These are phyloP conservation scores for Decapterus maruadsi DNA, from an alignment of 2,797 vertebrate genomes.

Conservation along the genomic window DNA sequence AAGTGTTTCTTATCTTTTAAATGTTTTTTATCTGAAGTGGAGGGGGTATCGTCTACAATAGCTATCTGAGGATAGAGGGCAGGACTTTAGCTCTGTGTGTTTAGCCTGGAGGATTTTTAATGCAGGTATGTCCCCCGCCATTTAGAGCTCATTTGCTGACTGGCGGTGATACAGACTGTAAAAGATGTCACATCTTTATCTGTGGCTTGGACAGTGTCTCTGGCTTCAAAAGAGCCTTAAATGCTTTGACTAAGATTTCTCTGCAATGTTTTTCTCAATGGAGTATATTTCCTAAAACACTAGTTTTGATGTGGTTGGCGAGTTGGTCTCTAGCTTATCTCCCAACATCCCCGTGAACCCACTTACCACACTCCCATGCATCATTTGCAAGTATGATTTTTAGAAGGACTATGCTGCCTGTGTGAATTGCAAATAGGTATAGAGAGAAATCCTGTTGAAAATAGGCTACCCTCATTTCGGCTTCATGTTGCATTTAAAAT, in stretches of 20 bases:
- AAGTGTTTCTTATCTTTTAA: constrained; percentile 5
- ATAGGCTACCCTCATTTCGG: constrained; percentile 20
- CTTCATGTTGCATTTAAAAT: constrained; percentile 35
- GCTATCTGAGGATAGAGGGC: not conserved
- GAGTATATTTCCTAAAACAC: constrained; percentile 37
- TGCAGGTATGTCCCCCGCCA: not conserved
- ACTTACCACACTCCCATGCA: constrained; percentile 56
- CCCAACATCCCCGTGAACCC: constrained; percentile 60
- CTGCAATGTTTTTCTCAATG: constrained; percentile 14
- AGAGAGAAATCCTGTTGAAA: constrained; percentile 47
- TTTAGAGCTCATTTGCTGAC: constrained; percentile 1
- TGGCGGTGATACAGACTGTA: not conserved
- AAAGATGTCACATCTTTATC: constrained; percentile 29
- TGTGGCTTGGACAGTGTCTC: not conserved
- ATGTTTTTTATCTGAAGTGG: not conserved
- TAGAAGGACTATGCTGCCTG: constrained; percentile 14
- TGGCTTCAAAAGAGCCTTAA: constrained; percentile 21
- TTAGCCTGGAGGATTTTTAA: not conserved
- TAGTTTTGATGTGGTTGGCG: constrained; percentile 47
- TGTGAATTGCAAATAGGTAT: constrained; percentile 60
- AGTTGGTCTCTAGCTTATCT: constrained; percentile 39
- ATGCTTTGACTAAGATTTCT: constrained; percentile 20
- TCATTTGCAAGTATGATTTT: constrained; percentile 77
- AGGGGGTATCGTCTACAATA: not conserved
- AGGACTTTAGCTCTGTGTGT: constrained; percentile 1